Evolutionary conservation across 1,140 invertebrate species (phyloP), one percentile per base, ranked within the genome.

Genomic region (Drosophila carrolli): DNA sequence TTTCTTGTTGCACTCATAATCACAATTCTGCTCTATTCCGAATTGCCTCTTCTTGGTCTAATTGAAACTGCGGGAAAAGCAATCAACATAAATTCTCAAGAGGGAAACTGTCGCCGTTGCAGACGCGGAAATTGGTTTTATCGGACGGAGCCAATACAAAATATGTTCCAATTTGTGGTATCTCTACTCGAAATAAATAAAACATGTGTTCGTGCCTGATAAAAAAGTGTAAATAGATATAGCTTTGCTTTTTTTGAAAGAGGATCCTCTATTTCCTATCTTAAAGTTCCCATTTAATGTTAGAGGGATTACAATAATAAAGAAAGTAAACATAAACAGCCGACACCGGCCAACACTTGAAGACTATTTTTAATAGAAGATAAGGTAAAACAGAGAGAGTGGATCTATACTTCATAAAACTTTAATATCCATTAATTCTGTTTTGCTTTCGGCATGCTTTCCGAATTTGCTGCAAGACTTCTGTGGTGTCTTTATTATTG

Each of bases 1-100:
- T 88, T 88, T 76, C 75, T 68, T 79, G 85, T 77, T 83, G 75
- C 84, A 88, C 72, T 82, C 58, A 63, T 57, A 88, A 73, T 73
- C 72, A 67, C 62, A 59, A 70, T 68, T 62, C 74, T 23, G 50
- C 48, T 71, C 46, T 44, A 54, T 53, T 66, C 40, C 46, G 29
- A 70, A 41, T 41, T 48, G 41, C 32, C 62, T 19, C 63, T 57
- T 68, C 51, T 68, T 46, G 53, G 3, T 63, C 51, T 65, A 75
- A 75, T 75, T 75, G 71, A 75, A 65, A 75, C 65, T 47, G 35
- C 29, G 43, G 51, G 23, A 54, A 44, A 53, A 48, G 53, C 58
- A 63, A 66, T 75, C 59, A 63, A 62, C 53, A 56, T 13, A 40
- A 19, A 40, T 38, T 76, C 72, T 75, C 47, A 75, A 75, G 47